phyloP scores from a whole-genome alignment of 1,140 invertebrate genomes.

The Scaptomyza hsui region DNA sequence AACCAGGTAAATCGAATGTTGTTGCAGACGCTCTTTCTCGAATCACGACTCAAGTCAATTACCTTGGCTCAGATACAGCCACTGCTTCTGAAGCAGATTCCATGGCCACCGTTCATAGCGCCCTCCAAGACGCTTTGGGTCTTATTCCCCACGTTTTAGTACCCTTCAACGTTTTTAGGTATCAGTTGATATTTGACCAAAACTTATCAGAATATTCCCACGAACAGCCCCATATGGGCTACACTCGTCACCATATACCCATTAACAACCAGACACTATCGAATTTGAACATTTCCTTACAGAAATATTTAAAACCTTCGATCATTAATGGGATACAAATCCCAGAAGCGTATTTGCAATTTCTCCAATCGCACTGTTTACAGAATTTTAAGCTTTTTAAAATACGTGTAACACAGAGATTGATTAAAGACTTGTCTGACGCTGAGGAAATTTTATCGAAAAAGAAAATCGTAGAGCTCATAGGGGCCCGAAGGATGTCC shows the following conservation, averaged over 20 bases:
- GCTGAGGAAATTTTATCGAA: background rate
- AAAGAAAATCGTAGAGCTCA: constrained; percentile 25
- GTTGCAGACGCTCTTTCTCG: constrained; percentile 6
- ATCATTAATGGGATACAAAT: constrained; percentile 1
- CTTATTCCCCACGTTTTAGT: background rate
- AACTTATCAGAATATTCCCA: background rate
- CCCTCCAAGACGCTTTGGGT: background rate
- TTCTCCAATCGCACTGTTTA: background rate
- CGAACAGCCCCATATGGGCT: background rate
- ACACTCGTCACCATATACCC: background rate
- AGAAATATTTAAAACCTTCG: background rate
- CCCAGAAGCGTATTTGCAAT: constrained; percentile 1
- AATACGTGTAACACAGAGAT: background rate
- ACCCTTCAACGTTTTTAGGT: constrained; percentile 15
- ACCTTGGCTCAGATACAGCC: background rate
- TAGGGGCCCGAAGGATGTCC: constrained; percentile 10
- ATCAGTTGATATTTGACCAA: constrained; percentile 7
- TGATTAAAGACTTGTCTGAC: background rate
- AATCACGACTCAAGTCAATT: too few species aligned
- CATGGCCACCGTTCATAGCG: constrained; percentile 3
- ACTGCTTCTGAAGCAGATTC: background rate
- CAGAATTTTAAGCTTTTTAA: too few species aligned
- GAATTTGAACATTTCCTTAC: too few species aligned
- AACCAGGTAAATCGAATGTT: constrained; percentile 12
- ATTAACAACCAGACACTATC: background rate